Conservation (phyloP, 2,888 invertebrate species). For the Pycnomerus fuliginosus region DNA sequence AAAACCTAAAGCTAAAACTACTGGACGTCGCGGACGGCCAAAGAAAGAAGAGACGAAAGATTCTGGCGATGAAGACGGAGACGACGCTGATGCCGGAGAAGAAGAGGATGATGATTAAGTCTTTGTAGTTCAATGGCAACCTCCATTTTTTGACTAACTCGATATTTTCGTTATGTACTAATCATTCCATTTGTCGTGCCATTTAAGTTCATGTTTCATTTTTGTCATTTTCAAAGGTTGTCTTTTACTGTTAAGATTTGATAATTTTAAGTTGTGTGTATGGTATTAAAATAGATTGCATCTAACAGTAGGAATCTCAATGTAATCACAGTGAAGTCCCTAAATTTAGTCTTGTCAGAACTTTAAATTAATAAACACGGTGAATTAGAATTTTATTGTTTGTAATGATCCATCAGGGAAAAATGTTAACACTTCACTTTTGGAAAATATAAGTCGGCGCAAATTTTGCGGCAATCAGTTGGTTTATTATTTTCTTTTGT, state of each 20-base stretch:
- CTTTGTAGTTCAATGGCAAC: neutral
- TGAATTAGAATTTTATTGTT: too few relatives aligned
- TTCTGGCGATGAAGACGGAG: constrained; percentile 50
- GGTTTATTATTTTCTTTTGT: too few relatives aligned
- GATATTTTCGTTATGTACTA: constrained; percentile 2
- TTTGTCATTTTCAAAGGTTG: constrained; percentile 7
- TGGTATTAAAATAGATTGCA: constrained; percentile 18
- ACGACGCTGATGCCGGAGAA: constrained; percentile 47
- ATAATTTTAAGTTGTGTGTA: constrained; percentile 19
- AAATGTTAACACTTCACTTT: too few relatives aligned
- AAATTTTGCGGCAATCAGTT: too few relatives aligned
- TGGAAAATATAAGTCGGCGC: too few relatives aligned
- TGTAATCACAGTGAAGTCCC: constrained; percentile 14
- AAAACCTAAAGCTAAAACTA: constrained; percentile 49
- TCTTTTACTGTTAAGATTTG: constrained; percentile 4
- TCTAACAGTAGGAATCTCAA: constrained; percentile 15
- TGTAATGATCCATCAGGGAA: too few relatives aligned
- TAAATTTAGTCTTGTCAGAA: constrained; percentile 18
- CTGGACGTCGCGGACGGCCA: constrained; percentile 53
- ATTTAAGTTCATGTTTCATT: constrained; percentile 8
- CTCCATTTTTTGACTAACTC: too few relatives aligned
- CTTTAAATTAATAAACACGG: too few relatives aligned
- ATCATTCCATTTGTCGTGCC: constrained; percentile 18
- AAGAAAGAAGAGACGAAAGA: constrained; percentile 52
- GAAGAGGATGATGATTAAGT: constrained; percentile 42